Evolutionary conservation across 2,797 vertebrate genomes (phyloP).

Genomic region (Pitangus sulphuratus): DNA sequence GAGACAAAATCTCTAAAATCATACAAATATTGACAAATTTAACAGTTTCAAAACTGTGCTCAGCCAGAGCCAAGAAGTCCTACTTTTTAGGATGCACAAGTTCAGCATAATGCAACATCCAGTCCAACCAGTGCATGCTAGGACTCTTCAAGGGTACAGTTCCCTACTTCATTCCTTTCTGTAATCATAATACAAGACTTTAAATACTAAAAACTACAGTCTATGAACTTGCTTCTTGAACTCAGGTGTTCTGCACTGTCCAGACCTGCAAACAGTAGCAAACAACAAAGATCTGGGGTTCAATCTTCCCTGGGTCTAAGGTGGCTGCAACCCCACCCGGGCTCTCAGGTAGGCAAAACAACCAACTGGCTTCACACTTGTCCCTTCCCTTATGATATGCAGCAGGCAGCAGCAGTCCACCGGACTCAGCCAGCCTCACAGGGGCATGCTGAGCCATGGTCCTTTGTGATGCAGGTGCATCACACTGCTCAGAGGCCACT

Average conservation of each 20-base stretch:
- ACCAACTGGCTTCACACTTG: fast-evolving
- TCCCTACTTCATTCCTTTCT: not conserved
- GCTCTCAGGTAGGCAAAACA: not conserved
- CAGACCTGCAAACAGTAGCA: not conserved
- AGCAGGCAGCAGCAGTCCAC: not conserved
- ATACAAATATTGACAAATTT: not conserved
- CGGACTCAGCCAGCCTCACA: not conserved
- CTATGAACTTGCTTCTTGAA: not conserved
- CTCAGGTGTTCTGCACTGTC: not conserved
- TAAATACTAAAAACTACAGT: not conserved
- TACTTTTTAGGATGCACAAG: not conserved
- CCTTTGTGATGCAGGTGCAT: not conserved
- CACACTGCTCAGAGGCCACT: not conserved
- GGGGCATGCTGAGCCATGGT: fast-evolving
- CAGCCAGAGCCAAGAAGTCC: not conserved
- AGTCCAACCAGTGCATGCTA: not conserved
- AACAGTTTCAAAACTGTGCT: not conserved
- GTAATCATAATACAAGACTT: not conserved
- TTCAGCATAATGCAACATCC: not conserved
- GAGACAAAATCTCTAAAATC: not conserved
- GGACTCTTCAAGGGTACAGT: not conserved
- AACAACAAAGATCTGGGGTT: not conserved
- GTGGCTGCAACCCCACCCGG: not conserved
- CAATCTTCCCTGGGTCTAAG: not conserved
- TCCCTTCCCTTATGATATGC: not conserved